Conservation (phyloP, 2,888 invertebrate species). For the Ceriagrion tenellum region DNA sequence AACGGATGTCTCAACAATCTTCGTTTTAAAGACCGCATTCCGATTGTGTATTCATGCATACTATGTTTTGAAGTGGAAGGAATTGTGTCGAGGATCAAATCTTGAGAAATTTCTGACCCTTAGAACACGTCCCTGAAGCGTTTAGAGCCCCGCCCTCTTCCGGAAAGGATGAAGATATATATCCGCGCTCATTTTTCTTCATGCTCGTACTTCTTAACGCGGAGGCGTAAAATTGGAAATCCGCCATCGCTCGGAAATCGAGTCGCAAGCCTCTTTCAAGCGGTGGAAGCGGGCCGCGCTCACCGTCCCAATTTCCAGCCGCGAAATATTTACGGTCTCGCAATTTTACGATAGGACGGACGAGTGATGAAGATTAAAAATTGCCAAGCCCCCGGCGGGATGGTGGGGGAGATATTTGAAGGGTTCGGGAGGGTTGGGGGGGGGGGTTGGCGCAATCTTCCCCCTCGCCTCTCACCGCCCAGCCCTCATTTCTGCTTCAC, state of each 20-base stretch:
- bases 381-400: background rate
- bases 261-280: background rate
- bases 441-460: background rate
- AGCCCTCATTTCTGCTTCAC: background rate
- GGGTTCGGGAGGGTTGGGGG: background rate
- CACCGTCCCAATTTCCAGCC: background rate
- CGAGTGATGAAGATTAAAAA: slow-evolving; percentile 36
- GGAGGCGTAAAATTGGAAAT: background rate
- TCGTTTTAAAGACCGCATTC: too few relatives aligned
- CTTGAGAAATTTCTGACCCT: background rate
- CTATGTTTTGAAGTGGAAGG: too few relatives aligned
- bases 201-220: background rate
- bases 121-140: too few relatives aligned
- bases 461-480: too few relatives aligned
- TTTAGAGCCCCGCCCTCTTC: background rate
- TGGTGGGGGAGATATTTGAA: background rate
- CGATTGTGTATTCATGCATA: too few relatives aligned
- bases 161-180: background rate
- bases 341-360: background rate
- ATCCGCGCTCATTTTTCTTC: background rate
- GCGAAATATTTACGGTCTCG: background rate
- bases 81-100: background rate
- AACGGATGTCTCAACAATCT: too few relatives aligned
- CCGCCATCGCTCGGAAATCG: background rate
- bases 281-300: background rate